Conservation (phyloP, 35 echinoderm and acorn worm genomes). For the Eucidaris tribuloides region DNA sequence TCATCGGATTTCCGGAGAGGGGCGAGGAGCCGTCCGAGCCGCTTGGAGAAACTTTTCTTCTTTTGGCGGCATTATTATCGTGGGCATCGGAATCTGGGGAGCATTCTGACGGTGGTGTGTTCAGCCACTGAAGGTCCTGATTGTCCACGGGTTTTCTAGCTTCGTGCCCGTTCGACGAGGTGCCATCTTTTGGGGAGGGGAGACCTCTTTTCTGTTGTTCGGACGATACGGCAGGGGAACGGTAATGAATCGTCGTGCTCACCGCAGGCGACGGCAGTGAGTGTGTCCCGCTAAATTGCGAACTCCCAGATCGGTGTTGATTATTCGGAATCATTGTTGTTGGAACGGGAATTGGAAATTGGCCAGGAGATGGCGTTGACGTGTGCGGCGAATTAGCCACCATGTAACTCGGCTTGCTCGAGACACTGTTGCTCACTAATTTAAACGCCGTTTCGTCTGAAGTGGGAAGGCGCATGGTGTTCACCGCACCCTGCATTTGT, state of each 20-base stretch:
- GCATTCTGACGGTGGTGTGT: constrained; percentile 15
- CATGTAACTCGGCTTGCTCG: background rate
- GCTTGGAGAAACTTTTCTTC: background rate
- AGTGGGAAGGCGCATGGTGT: background rate
- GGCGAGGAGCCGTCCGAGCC: background rate
- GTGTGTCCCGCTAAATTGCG: background rate
- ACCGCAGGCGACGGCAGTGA: background rate
- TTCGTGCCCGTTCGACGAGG: background rate
- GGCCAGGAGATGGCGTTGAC: background rate
- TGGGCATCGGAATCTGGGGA: background rate
- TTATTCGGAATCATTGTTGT: background rate
- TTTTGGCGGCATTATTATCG: background rate
- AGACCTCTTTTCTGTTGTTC: too few relatives aligned
- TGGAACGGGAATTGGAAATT: constrained; percentile 16
- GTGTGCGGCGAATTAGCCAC: background rate
- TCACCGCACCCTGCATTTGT: too few relatives aligned
- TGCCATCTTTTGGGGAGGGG: background rate
- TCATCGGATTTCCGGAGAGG: background rate
- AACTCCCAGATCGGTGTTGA: background rate
- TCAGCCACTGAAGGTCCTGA: background rate
- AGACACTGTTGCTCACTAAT: background rate
- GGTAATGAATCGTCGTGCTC: background rate
- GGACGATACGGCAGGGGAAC: background rate
- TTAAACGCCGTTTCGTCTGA: constrained; percentile 22
- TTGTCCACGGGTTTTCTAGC: background rate